A percentile compares a stretch with the other conserved stretches of the same genome.
These are phyloP conservation scores for Tinamus major DNA, from an alignment of 2,797 vertebrate species.

Conservation along the genomic window DNA sequence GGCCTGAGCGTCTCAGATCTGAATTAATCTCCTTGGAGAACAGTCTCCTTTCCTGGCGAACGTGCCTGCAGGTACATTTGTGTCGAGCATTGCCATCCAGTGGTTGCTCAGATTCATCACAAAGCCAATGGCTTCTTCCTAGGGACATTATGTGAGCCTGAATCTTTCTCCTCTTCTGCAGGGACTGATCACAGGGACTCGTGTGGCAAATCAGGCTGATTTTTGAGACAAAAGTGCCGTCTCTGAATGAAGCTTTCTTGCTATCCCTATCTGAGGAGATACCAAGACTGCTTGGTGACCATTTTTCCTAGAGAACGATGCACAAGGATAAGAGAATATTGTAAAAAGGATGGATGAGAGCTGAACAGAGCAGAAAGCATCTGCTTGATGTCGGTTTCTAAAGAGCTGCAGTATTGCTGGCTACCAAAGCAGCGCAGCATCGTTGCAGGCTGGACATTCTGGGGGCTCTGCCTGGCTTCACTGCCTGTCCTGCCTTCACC, in stretches of 20 bases:
- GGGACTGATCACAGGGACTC: not conserved
- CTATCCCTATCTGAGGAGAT: not conserved
- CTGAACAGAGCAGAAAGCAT: not conserved
- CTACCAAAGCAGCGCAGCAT: not conserved
- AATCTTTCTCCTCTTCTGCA: not conserved
- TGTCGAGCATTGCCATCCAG: slow-evolving; percentile 53
- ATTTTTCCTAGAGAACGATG: not conserved
- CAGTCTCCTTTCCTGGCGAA: not conserved
- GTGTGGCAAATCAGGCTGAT: not conserved
- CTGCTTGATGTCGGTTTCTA: not conserved
- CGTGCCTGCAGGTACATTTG: not conserved
- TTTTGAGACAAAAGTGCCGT: not conserved
- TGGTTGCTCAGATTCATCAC: slow-evolving; percentile 50
- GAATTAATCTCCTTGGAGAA: not conserved
- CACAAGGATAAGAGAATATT: not conserved
- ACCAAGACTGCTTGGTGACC: not conserved
- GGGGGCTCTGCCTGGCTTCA: accelerated
- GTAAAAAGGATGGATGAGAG: not conserved
- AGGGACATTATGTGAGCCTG: not conserved
- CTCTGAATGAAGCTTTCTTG: not conserved
- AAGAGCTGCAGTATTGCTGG: not conserved
- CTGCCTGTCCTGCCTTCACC: not conserved
- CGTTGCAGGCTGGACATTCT: not conserved
- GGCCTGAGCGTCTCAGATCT: not conserved
- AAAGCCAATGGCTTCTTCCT: not conserved